These are phyloP conservation scores for Pseudoatta argentina DNA, from an alignment of 1,140 invertebrate genomes.

Conservation along the genomic window DNA sequence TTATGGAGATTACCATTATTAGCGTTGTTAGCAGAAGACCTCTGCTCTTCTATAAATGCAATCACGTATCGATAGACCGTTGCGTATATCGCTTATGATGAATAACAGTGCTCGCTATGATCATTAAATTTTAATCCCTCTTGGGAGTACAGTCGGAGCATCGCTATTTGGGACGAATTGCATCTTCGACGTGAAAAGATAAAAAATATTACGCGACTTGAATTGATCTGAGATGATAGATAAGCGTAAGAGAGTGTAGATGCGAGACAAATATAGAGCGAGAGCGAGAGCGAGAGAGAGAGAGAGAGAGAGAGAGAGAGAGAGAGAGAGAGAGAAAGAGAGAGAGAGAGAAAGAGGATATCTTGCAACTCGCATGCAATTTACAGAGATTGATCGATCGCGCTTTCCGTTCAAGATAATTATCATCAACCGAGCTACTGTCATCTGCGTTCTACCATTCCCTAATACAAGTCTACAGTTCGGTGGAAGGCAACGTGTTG, in stretches of 20 bases:
- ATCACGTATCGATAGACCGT: conserved; percentile 28
- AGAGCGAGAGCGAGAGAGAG: not conserved
- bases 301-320: not conserved
- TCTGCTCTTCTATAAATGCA: conserved; percentile 20
- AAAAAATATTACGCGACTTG: not conserved
- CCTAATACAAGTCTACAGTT: conserved; percentile 55
- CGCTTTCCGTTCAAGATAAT: conserved; percentile 47
- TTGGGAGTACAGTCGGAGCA: not conserved
- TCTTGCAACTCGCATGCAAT: conserved; percentile 44
- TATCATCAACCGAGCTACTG: conserved; percentile 47
- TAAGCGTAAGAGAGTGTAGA: not conserved
- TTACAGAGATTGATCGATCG: conserved; percentile 55
- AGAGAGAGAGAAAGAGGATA: not conserved
- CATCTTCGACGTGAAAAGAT: conserved; percentile 22
- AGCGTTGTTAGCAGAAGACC: conserved; percentile 15
- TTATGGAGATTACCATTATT: conserved; percentile 35
- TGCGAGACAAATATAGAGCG: not conserved
- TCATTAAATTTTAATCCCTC: conserved; percentile 52
- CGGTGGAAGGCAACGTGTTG: conserved; percentile 55
- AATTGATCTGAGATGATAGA: conserved; percentile 5
- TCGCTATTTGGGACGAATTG: conserved; percentile 19
- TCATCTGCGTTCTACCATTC: conserved; percentile 61
- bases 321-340: not conserved
- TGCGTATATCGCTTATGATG: not conserved
- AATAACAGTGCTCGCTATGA: not conserved